phyloP scores from a whole-genome alignment of 2,113 vertebrate species.

The Alethe diademata region DNA sequence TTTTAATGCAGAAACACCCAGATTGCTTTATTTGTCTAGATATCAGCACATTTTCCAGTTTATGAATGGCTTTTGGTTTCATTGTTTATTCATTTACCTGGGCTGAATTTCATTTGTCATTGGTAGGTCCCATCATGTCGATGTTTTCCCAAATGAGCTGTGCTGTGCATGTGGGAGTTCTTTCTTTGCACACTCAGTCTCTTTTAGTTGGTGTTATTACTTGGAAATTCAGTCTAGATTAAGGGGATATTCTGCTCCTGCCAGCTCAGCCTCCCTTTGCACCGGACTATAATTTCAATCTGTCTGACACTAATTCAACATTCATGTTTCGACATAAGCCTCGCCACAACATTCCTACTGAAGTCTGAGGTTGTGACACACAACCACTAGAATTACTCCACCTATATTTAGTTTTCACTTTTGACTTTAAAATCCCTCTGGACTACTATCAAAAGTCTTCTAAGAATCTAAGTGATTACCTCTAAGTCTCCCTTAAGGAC shows the following conservation, averaged over 20 bases:
- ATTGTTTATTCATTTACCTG: conserved; percentile 41
- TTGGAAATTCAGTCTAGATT: neutral
- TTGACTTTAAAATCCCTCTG: neutral
- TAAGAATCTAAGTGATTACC: neutral
- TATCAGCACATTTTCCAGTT: conserved; percentile 20
- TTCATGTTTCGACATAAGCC: neutral
- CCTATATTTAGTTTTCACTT: neutral
- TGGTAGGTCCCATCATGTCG: neutral
- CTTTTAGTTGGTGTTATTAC: neutral
- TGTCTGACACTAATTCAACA: neutral
- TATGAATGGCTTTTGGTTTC: conserved; percentile 18
- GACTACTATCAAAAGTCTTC: neutral
- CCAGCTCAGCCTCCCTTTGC: neutral
- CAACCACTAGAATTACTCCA: neutral
- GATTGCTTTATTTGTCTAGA: conserved; percentile 39
- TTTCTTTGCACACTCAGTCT: neutral
- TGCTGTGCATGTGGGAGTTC: neutral
- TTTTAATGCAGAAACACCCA: conserved; percentile 37
- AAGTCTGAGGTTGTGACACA: neutral
- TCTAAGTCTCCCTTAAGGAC: neutral
- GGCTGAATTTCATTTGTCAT: conserved; percentile 32
- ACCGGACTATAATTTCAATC: neutral
- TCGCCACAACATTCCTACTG: rapidly evolving
- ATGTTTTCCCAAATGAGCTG: neutral
- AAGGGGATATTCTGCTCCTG: neutral